Percentiles rank a stretch among this genome's conserved stretches.
Conservation (phyloP, 35 echinoderm and acorn worm genomes). For the Heliocidaris tuberculata region DNA sequence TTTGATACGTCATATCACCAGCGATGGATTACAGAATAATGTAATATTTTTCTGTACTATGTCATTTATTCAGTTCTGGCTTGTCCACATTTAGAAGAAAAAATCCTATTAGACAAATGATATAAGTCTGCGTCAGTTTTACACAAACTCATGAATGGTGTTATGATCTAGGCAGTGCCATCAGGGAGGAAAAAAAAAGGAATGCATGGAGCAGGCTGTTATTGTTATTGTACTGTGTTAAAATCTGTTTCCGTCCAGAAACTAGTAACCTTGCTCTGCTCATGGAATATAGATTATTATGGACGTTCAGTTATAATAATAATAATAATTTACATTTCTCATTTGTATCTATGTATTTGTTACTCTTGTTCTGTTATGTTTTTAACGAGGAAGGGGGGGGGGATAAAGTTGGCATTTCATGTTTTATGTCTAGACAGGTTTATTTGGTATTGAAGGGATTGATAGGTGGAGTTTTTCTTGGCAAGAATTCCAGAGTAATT, state of each 20-base stretch:
- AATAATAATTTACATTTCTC: background rate
- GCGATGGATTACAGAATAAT: background rate
- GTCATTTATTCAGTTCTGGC: background rate
- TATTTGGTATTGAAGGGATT: background rate
- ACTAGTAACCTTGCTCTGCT: background rate
- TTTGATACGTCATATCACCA: background rate
- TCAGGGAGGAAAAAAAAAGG: background rate
- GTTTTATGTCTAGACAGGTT: background rate
- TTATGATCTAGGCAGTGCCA: background rate
- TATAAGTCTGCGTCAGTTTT: no score
- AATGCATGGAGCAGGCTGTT: no score
- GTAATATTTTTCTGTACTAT: background rate
- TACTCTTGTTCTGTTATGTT: background rate
- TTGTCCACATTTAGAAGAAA: background rate
- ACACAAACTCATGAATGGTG: background rate
- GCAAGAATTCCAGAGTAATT: background rate
- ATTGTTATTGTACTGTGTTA: background rate
- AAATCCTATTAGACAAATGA: background rate
- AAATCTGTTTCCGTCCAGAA: background rate
- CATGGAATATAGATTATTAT: no score
- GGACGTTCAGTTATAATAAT: background rate
- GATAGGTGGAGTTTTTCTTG: background rate
- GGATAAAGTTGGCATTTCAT: background rate
- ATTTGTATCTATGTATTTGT: background rate
- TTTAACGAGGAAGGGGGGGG: background rate